Conservation (phyloP, 2,113 vertebrate species). For the Nerophis lumbriciformis region DNA sequence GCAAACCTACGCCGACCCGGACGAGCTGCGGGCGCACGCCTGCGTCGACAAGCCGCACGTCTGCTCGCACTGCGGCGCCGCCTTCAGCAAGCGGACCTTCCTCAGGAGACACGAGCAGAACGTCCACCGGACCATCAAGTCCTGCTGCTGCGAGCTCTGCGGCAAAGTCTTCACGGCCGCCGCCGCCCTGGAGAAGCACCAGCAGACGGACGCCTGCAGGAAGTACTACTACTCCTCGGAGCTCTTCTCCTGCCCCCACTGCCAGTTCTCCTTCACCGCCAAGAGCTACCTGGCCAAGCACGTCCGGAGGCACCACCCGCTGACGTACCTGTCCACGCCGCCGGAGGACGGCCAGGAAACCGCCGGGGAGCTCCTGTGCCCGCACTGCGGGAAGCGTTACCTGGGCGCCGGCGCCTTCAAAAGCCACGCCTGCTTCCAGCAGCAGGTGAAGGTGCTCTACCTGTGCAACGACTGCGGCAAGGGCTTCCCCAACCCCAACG, state of each 20-base stretch:
- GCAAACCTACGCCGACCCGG: conserved; percentile 44
- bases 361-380: conserved; percentile 36
- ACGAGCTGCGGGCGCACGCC: conserved; percentile 57
- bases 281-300: conserved; percentile 73
- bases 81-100: conserved; percentile 55
- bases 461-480: conserved; percentile 72
- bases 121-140: conserved; percentile 43
- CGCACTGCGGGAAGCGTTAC: conserved; percentile 56
- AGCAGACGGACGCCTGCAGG: conserved; percentile 56
- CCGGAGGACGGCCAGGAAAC: conserved; percentile 3
- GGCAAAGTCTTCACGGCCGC: conserved; percentile 57
- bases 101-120: conserved; percentile 63
- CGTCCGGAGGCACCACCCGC: conserved; percentile 68
- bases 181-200: conserved; percentile 66
- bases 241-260: conserved; percentile 64
- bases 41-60: conserved; percentile 50
- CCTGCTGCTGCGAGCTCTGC: conserved; percentile 62
- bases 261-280: conserved; percentile 72
- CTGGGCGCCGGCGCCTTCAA: conserved; percentile 48
- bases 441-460: conserved; percentile 62
- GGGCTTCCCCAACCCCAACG: conserved; percentile 66
- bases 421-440: conserved; percentile 62
- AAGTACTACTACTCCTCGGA: conserved; percentile 54
- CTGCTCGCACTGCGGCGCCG: conserved; percentile 57
- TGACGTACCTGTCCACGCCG: conserved; percentile 47